These are phyloP conservation scores for Oxytorus armatus DNA, from an alignment of 2,888 invertebrate genomes.

Conservation along the genomic window DNA sequence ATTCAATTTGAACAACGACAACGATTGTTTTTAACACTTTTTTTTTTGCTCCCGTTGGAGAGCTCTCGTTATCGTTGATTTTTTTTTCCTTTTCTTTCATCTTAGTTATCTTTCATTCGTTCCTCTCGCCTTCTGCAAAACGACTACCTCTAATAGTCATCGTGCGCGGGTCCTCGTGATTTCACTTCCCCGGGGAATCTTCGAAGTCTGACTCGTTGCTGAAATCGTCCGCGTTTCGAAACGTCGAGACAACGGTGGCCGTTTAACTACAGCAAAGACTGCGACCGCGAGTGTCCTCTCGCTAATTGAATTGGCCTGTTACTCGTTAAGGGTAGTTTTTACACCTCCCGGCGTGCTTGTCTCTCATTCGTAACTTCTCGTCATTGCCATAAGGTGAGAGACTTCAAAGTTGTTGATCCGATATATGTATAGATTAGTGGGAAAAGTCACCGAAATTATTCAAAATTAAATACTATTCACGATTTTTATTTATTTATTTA, in stretches of 20 bases:
- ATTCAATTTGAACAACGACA: too few relatives aligned
- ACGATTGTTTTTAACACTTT: not conserved
- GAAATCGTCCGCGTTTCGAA: conserved; percentile 2
- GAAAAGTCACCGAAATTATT: too few relatives aligned
- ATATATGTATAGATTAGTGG: too few relatives aligned
- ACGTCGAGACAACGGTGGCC: conserved; percentile 7
- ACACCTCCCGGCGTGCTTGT: too few relatives aligned
- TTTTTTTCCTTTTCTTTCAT: not conserved
- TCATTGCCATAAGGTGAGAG: too few relatives aligned
- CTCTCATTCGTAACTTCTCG: conserved; percentile 22
- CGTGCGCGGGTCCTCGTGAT: conserved; percentile 27
- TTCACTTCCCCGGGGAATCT: conserved; percentile 27
- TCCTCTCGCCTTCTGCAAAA: conserved; percentile 26
- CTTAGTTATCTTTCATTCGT: too few relatives aligned
- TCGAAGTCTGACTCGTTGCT: conserved; percentile 5
- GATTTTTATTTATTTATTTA: too few relatives aligned
- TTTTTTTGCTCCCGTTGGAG: not conserved
- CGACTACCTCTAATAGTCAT: conserved; percentile 28
- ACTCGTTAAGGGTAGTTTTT: conserved; percentile 22
- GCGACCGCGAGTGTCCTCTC: conserved; percentile 24
- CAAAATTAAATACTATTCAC: too few relatives aligned
- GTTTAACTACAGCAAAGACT: conserved; percentile 10
- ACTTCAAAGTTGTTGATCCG: too few relatives aligned
- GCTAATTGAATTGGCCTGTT: conserved; percentile 54
- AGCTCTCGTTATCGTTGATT: not conserved